phyloP scores from a whole-genome alignment of 2,888 invertebrate species.

The Odontocerum albicorne region DNA sequence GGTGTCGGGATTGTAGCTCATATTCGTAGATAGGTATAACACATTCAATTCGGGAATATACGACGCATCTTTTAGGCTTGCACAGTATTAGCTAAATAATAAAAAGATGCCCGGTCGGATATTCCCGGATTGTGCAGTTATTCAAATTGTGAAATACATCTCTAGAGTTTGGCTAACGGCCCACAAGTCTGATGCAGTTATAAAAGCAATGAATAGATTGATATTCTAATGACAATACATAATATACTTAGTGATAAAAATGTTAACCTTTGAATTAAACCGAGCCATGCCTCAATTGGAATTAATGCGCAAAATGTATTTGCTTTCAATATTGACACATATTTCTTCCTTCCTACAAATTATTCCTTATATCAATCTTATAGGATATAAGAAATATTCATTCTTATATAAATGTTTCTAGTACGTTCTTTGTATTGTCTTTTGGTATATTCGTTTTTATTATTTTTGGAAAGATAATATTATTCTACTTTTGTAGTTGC shows the following conservation, averaged over 20 bases:
- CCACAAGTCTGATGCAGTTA: conserved; percentile 16
- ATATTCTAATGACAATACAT: conserved; percentile 32
- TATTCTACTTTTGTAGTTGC: conserved; percentile 18
- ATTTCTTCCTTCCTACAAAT: conserved; percentile 9
- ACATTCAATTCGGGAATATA: no score
- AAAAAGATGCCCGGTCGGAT: no score
- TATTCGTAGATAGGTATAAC: no score
- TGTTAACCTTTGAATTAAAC: conserved; percentile 23
- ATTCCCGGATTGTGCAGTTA: no score
- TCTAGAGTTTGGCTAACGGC: conserved; percentile 11
- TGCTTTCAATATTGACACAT: conserved; percentile 12
- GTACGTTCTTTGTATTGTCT: no score
- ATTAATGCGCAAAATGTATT: conserved; percentile 9
- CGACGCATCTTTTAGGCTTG: no score
- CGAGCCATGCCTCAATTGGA: conserved; percentile 23
- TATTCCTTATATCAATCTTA: no score
- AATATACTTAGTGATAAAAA: conserved; percentile 23
- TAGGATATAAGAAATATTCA: no score
- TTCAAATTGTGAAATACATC: not conserved
- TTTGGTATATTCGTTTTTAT: no score
- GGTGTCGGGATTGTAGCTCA: conserved; percentile 11
- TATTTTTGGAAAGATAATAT: not conserved
- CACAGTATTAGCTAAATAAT: no score
- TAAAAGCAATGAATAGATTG: conserved; percentile 25
- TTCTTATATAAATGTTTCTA: conserved; percentile 1